Evolutionary conservation across 2,113 vertebrate species (phyloP).

Genomic region (Tragulus kanchil): DNA sequence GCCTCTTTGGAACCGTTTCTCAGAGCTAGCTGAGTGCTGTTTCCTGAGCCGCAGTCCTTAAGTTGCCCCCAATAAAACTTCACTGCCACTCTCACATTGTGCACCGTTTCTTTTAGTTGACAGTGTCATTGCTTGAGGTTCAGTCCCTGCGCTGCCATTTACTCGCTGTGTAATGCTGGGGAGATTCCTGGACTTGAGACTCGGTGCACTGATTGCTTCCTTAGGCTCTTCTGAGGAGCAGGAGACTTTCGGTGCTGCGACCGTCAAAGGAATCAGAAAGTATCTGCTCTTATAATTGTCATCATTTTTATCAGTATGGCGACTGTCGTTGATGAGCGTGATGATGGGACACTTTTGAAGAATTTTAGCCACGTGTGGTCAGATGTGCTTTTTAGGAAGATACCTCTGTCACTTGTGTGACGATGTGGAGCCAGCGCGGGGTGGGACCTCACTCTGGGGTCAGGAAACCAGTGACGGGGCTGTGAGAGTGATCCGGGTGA

Average conservation of each 20-base stretch:
- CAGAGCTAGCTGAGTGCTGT: neutral
- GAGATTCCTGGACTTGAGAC: neutral
- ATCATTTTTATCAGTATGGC: neutral
- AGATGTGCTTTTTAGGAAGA: neutral
- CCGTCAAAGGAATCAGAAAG: neutral
- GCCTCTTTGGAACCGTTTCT: neutral
- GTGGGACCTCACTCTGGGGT: too few species aligned
- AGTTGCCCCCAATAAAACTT: neutral
- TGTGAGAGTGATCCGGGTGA: neutral
- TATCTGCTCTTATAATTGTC: neutral
- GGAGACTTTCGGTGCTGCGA: neutral
- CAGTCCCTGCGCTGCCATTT: neutral
- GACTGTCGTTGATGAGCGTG: neutral
- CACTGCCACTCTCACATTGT: neutral
- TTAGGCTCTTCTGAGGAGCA: neutral
- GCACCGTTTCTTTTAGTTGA: neutral
- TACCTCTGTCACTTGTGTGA: neutral
- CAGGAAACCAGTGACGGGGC: neutral
- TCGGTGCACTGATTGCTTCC: neutral
- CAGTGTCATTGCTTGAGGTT: neutral
- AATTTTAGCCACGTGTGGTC: neutral
- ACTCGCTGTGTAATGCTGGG: neutral
- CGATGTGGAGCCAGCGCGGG: neutral
- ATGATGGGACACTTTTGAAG: neutral
- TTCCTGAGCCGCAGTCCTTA: neutral